A percentile compares a stretch with the other conserved stretches of the same genome.
Conservation (phyloP, 2,797 vertebrate genomes). For the Dendrocincla fuliginosa region DNA sequence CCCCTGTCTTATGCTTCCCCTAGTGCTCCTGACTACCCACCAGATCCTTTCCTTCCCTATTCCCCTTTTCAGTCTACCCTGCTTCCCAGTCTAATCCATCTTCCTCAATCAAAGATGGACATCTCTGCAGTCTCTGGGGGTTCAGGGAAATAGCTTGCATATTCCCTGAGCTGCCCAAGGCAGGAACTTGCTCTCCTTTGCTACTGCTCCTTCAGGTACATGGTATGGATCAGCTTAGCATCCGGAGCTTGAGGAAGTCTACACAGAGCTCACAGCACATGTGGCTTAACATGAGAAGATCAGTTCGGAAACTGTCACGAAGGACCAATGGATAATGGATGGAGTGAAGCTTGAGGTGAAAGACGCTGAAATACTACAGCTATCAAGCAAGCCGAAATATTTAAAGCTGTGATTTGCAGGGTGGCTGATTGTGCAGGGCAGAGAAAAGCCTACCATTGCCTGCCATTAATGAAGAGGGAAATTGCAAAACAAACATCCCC, state of each 20-base stretch:
- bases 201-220: neutral
- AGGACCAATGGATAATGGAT: neutral
- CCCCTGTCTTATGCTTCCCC: neutral
- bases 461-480: slow-evolving; percentile 41
- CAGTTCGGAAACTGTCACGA: neutral
- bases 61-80: neutral
- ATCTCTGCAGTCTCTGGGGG: neutral
- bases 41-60: neutral
- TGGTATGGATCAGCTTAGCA: neutral
- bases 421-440: neutral
- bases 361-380: neutral
- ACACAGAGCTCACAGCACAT: neutral
- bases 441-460: neutral
- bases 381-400: slow-evolving; percentile 28
- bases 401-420: slow-evolving; percentile 17
- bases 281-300: neutral
- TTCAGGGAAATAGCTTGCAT: neutral
- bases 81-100: neutral
- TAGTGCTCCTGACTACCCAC: neutral
- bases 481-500: slow-evolving; percentile 48
- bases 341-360: neutral
- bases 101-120: neutral
- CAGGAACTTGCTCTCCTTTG: neutral
- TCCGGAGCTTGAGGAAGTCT: neutral
- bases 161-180: neutral